Conservation (phyloP, 2,888 invertebrate genomes). For the Andrena dorsata region DNA sequence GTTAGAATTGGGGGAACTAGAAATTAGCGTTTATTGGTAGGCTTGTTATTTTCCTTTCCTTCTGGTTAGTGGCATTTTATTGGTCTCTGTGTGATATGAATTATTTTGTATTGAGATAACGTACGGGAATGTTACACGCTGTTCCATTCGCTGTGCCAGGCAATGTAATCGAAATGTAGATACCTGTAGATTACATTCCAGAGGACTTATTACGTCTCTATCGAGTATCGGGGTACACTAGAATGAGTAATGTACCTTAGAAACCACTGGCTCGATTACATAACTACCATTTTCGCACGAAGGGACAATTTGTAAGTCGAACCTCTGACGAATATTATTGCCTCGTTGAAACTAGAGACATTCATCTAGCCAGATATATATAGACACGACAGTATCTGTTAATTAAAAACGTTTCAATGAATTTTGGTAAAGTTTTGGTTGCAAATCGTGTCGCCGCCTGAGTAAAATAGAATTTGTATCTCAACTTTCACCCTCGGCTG, state of each 20-base stretch:
- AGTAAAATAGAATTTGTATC: background rate
- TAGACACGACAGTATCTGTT: too few relatives aligned
- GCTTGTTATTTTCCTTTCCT: background rate
- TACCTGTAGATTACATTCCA: conserved; percentile 51
- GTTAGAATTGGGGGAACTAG: too few relatives aligned
- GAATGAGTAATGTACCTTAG: conserved; percentile 41
- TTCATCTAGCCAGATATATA: too few relatives aligned
- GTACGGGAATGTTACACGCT: conserved; percentile 17
- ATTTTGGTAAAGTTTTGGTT: background rate
- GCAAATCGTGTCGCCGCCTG: too few relatives aligned
- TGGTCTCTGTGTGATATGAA: background rate
- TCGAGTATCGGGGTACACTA: conserved; percentile 23
- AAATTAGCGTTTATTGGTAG: background rate
- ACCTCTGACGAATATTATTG: background rate
- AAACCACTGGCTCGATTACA: conserved; percentile 22
- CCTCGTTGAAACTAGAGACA: background rate
- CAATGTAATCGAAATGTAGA: conserved; percentile 48
- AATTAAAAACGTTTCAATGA: background rate
- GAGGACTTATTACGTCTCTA: conserved; percentile 44
- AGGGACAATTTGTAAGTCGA: conserved; percentile 7
- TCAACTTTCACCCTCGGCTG: too few relatives aligned
- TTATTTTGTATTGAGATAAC: conserved; percentile 15
- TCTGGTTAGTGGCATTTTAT: background rate
- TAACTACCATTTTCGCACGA: conserved; percentile 15
- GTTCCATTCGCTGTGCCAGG: conserved; percentile 32